phyloP scores from a whole-genome alignment of 2,797 vertebrate genomes.

The Clamator glandarius region DNA sequence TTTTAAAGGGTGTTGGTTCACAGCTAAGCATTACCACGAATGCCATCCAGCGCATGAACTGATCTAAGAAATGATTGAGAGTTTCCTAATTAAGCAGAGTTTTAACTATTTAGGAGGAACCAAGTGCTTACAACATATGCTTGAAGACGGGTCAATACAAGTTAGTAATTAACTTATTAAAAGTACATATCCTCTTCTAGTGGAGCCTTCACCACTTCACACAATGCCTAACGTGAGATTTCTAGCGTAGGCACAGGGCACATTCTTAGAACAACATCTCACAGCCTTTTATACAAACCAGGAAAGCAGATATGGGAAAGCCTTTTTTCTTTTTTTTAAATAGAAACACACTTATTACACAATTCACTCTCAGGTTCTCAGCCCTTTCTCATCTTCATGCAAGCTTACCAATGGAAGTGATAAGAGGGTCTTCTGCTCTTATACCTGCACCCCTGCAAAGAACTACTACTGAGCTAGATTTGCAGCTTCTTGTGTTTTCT shows the following conservation, averaged over 20 bases:
- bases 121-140: constrained; percentile 68
- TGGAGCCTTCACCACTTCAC: constrained; percentile 31
- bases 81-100: constrained; percentile 77
- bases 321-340: neutral
- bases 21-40: constrained; percentile 68
- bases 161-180: constrained; percentile 79
- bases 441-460: neutral
- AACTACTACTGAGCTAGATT: neutral
- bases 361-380: neutral
- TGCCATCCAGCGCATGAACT: constrained; percentile 63
- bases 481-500: neutral
- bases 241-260: neutral
- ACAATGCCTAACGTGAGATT: constrained; percentile 17
- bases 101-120: constrained; percentile 75
- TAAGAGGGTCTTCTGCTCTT: constrained; percentile 1
- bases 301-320: neutral
- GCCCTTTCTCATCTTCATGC: neutral
- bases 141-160: constrained; percentile 79
- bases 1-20: constrained; percentile 70
- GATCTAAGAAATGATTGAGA: constrained; percentile 70
- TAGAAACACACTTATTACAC: neutral
- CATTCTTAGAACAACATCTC: constrained; percentile 25
- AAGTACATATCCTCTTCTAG: constrained; percentile 65
- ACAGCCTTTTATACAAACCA: constrained; percentile 36
- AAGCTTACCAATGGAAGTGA: neutral